Percentiles rank a stretch among this genome's conserved stretches.
Conservation (phyloP, 2,113 vertebrate genomes). For the Chaenogobius annularis region DNA sequence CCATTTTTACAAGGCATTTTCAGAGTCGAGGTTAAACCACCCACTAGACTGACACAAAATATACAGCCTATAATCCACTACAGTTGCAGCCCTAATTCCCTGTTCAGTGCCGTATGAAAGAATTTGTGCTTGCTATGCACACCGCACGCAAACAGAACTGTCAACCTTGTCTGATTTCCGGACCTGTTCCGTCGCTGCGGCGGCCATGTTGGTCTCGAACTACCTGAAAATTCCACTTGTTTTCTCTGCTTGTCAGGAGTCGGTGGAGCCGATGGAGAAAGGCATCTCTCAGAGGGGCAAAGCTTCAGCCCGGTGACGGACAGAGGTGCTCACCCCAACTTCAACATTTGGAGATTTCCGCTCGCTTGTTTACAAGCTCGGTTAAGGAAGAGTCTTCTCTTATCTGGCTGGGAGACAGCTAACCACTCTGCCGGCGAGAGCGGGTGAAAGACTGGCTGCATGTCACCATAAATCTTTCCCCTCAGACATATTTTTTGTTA, state of each 20-base stretch:
- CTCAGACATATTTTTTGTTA: conserved; percentile 23
- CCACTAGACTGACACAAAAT: conserved; percentile 12
- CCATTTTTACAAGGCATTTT: background rate
- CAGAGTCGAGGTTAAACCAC: background rate
- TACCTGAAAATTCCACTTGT: conserved; percentile 43
- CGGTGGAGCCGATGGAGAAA: background rate
- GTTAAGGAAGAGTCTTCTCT: conserved; percentile 47
- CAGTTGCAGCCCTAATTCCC: conserved; percentile 35
- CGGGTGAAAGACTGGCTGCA: conserved; percentile 24
- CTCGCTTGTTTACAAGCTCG: conserved; percentile 60
- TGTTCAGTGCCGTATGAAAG: conserved; percentile 35
- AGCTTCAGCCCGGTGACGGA: conserved; percentile 34
- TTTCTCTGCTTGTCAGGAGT: conserved; percentile 14
- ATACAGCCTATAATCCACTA: conserved; percentile 33
- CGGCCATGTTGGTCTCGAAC: conserved; percentile 24
- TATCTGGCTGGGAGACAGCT: conserved; percentile 51
- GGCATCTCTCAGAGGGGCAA: conserved; percentile 7
- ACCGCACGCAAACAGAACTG: conserved; percentile 38
- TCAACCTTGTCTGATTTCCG: conserved; percentile 31
- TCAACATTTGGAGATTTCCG: conserved; percentile 29
- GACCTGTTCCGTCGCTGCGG: conserved; percentile 20
- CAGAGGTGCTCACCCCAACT: conserved; percentile 55
- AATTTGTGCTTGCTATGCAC: conserved; percentile 38
- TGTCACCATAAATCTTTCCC: conserved; percentile 48
- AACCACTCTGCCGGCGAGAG: conserved; percentile 19